Conservation (phyloP, 2,888 invertebrate genomes). For the Rambutsinella grinnellia region DNA sequence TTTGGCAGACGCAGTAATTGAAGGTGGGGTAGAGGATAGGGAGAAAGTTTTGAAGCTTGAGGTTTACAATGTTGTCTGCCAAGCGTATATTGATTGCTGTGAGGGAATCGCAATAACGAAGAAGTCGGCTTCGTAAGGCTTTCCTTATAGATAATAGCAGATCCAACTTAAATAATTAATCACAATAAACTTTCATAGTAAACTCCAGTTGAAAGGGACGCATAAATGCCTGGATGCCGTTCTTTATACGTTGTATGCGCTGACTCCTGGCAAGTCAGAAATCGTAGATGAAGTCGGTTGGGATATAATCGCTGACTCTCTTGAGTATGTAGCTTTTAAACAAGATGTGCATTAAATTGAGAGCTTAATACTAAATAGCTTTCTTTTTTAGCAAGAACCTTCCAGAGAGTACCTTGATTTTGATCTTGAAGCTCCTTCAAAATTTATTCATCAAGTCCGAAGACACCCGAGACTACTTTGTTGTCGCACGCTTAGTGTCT, state of each 20-base stretch:
- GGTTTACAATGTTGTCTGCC: slow-evolving; percentile 52
- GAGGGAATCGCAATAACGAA: slow-evolving; percentile 2
- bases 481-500: slow-evolving; percentile 28
- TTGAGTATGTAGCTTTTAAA: slow-evolving; percentile 53
- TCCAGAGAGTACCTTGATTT: slow-evolving; percentile 46
- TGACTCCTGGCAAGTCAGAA: slow-evolving; percentile 58
- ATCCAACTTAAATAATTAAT: no score
- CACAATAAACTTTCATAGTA: not conserved
- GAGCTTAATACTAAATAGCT: not conserved
- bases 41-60: slow-evolving; percentile 33
- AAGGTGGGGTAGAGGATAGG: slow-evolving; percentile 27
- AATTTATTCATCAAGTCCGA: slow-evolving; percentile 62
- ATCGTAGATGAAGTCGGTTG: slow-evolving; percentile 58
- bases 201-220: slow-evolving; percentile 22
- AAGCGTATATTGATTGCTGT: slow-evolving; percentile 58
- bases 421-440: slow-evolving; percentile 52
- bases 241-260: slow-evolving; percentile 41
- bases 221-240: slow-evolving; percentile 49
- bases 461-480: slow-evolving; percentile 57
- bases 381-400: slow-evolving; percentile 10
- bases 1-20: slow-evolving; percentile 27
- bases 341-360: not conserved
- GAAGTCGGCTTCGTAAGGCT: slow-evolving; percentile 19
- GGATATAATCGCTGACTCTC: slow-evolving; percentile 55
- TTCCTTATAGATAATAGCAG: not conserved